phyloP scores from a whole-genome alignment of 2,888 invertebrate species.

The Chelonus formosanus region DNA sequence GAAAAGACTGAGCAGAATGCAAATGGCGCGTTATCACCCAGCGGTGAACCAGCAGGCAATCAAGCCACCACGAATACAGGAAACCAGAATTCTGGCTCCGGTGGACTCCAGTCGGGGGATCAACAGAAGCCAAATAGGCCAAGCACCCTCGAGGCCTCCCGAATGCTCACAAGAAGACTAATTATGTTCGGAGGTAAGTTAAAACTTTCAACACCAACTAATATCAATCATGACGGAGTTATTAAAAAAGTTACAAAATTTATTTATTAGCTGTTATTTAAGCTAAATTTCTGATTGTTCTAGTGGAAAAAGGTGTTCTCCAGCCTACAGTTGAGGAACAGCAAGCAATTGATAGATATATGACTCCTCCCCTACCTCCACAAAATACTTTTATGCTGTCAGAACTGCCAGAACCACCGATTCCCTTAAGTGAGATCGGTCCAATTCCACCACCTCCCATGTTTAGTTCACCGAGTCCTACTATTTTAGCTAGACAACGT shows the following conservation, averaged over 20 bases:
- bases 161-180: slow-evolving; percentile 73
- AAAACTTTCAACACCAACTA: slow-evolving; percentile 1
- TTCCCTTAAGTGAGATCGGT: slow-evolving; percentile 91
- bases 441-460: slow-evolving; percentile 94
- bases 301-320: slow-evolving; percentile 55
- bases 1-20: slow-evolving; percentile 81
- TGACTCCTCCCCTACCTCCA: slow-evolving; percentile 53
- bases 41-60: slow-evolving; percentile 64
- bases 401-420: slow-evolving; percentile 90
- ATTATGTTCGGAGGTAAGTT: slow-evolving; percentile 61
- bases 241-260: background rate
- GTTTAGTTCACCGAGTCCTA: slow-evolving; percentile 90
- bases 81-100: slow-evolving; percentile 52
- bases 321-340: slow-evolving; percentile 55
- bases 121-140: slow-evolving; percentile 79
- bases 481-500: slow-evolving; percentile 69
- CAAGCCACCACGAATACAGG: slow-evolving; percentile 56
- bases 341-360: slow-evolving; percentile 59
- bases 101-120: slow-evolving; percentile 51
- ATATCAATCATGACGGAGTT: background rate
- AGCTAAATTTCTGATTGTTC: slow-evolving; percentile 1
- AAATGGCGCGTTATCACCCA: slow-evolving; percentile 73
- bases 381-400: slow-evolving; percentile 75
- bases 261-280: slow-evolving; percentile 1
- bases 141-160: slow-evolving; percentile 77